phyloP scores from a whole-genome alignment of 2,888 invertebrate species.

The Drosophila emarginata region DNA sequence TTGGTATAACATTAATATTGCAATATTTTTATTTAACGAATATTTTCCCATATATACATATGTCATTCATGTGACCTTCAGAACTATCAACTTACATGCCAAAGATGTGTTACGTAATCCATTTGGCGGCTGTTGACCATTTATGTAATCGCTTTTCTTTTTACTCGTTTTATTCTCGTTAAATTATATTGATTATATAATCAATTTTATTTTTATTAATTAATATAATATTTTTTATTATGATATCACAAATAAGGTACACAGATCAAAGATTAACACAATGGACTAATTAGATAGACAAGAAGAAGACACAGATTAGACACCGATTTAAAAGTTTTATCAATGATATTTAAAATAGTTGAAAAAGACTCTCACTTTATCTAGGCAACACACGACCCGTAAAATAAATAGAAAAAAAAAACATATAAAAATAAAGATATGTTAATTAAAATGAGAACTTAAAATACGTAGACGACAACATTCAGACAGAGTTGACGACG shows the following conservation, averaged over 20 bases:
- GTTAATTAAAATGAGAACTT: constrained; percentile 34
- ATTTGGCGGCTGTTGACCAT: constrained; percentile 42
- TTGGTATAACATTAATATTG: no score
- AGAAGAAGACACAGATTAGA: constrained; percentile 11
- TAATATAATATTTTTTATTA: constrained; percentile 46
- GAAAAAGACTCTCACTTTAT: constrained; percentile 45
- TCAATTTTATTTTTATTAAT: constrained; percentile 35
- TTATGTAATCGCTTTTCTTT: constrained; percentile 55
- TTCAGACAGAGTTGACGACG: constrained; percentile 81
- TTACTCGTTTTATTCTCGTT: constrained; percentile 30
- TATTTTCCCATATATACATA: no score
- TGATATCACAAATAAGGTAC: constrained; percentile 79
- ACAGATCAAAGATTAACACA: constrained; percentile 64
- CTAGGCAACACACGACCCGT: constrained; percentile 64
- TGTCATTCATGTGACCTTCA: background rate
- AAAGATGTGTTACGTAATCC: constrained; percentile 62
- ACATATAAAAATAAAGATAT: constrained; percentile 8
- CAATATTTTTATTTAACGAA: no score
- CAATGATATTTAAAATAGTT: background rate
- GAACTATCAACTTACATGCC: constrained; percentile 50
- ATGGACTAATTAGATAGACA: constrained; percentile 44
- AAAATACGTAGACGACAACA: constrained; percentile 71
- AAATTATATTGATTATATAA: constrained; percentile 25
- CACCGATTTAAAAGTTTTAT: constrained; percentile 15
- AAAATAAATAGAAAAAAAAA: constrained; percentile 7